Conservation (phyloP, 2,888 invertebrate genomes). For the Drosophila diplacantha region DNA sequence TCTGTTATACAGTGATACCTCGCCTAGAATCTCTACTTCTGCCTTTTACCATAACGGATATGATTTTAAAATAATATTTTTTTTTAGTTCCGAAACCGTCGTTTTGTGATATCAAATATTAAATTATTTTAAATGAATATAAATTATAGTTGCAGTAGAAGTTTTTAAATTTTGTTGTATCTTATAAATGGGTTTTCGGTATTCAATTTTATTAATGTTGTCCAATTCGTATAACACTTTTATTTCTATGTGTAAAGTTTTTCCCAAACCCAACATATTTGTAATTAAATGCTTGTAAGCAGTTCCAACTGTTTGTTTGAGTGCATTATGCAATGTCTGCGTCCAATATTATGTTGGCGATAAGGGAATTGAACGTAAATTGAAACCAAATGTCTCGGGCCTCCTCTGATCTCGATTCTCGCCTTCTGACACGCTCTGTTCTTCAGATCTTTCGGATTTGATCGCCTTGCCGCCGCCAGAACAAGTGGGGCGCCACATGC, state of each 20-base stretch:
- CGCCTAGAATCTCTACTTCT: background rate
- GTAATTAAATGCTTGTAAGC: background rate
- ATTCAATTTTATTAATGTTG: too few species aligned
- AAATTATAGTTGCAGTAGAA: too few species aligned
- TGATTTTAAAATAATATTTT: too few species aligned
- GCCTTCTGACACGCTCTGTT: constrained; percentile 31
- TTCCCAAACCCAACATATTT: background rate
- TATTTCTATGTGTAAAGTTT: too few species aligned
- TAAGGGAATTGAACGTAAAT: constrained; percentile 71
- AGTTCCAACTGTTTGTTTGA: constrained; percentile 17
- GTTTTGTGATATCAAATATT: too few species aligned
- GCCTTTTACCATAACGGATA: background rate
- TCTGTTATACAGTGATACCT: constrained; percentile 1
- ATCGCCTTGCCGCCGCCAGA: constrained; percentile 22
- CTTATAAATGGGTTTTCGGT: too few species aligned
- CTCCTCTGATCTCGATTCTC: constrained; percentile 20
- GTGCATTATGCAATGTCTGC: constrained; percentile 58
- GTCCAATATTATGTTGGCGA: constrained; percentile 61
- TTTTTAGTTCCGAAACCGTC: too few species aligned
- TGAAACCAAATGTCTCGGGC: constrained; percentile 64
- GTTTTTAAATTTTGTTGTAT: too few species aligned
- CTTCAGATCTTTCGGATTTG: constrained; percentile 23
- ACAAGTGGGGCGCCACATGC: constrained; percentile 64
- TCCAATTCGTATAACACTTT: too few species aligned
- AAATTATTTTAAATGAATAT: too few species aligned